These are phyloP conservation scores for Cebuella pygmaea DNA, from an alignment of 2,797 vertebrate species.

Conservation along the genomic window DNA sequence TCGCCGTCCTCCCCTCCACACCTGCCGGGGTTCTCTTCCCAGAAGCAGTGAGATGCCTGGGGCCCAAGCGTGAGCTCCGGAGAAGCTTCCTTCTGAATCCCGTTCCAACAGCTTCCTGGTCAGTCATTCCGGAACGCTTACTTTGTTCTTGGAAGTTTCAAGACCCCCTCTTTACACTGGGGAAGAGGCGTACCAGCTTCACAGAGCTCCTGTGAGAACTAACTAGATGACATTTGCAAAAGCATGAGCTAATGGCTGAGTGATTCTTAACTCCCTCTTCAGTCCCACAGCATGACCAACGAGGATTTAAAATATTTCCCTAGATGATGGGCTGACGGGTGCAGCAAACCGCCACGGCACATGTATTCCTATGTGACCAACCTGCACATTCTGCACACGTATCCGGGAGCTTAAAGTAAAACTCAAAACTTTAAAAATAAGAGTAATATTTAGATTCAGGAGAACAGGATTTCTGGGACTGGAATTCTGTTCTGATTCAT, in stretches of 20 bases:
- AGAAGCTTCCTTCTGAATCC: background rate
- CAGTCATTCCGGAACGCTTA: background rate
- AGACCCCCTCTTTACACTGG: background rate
- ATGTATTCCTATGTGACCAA: background rate
- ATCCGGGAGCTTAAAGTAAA: background rate
- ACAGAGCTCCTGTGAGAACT: background rate
- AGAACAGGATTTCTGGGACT: background rate
- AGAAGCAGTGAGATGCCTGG: too few relatives aligned
- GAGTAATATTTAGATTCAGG: background rate
- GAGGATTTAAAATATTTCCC: background rate
- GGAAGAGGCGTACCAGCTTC: background rate
- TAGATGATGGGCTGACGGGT: too few relatives aligned
- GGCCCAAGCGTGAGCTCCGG: too few relatives aligned
- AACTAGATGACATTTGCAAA: background rate
- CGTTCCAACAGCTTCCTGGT: background rate
- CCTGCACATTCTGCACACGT: background rate
- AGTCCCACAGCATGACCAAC: too few relatives aligned
- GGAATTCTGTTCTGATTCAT: background rate
- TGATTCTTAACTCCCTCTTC: background rate
- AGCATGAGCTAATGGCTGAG: background rate
- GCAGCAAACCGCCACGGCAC: too few relatives aligned
- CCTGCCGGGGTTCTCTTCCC: background rate
- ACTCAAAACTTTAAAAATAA: background rate
- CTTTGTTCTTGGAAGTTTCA: background rate
- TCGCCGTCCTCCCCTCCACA: background rate